Evolutionary conservation across 2,888 invertebrate species (phyloP).

Genomic region (Eristalis intricaria): DNA sequence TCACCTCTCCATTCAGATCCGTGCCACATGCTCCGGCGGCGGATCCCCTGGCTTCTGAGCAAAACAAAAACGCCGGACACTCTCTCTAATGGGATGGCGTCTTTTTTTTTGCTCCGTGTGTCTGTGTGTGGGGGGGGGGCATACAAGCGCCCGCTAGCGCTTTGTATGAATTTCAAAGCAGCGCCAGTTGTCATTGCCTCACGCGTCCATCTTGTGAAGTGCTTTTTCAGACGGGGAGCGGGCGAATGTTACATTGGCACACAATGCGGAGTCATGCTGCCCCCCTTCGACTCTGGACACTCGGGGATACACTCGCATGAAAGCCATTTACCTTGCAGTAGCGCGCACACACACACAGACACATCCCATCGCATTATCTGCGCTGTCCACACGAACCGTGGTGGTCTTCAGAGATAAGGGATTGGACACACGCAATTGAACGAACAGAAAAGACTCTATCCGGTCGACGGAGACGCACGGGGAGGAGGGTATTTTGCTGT

Average conservation of each 20-base stretch:
- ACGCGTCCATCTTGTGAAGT: slow-evolving; percentile 46
- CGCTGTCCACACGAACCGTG: slow-evolving; percentile 40
- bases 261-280: slow-evolving; percentile 19
- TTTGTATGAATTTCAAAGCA: slow-evolving; percentile 59
- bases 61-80: slow-evolving; percentile 30
- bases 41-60: slow-evolving; percentile 26
- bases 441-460: slow-evolving; percentile 8
- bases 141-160: neutral
- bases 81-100: slow-evolving; percentile 28
- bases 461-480: neutral
- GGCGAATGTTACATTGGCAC: slow-evolving; percentile 49
- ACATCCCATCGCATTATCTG: slow-evolving; percentile 37
- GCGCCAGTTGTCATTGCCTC: slow-evolving; percentile 37
- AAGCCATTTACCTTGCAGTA: slow-evolving; percentile 55
- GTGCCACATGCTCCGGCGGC: slow-evolving; percentile 5
- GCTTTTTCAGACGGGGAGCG: slow-evolving; percentile 13
- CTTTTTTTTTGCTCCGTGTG: slow-evolving; percentile 35
- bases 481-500: neutral
- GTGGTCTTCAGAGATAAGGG: slow-evolving; percentile 28
- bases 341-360: neutral
- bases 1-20: slow-evolving; percentile 14
- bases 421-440: slow-evolving; percentile 59
- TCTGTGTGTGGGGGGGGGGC: neutral
- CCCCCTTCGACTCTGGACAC: slow-evolving; percentile 6
- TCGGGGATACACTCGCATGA: neutral